Evolutionary conservation across 2,888 invertebrate genomes (phyloP).

Genomic region (Dynastes tityus): DNA sequence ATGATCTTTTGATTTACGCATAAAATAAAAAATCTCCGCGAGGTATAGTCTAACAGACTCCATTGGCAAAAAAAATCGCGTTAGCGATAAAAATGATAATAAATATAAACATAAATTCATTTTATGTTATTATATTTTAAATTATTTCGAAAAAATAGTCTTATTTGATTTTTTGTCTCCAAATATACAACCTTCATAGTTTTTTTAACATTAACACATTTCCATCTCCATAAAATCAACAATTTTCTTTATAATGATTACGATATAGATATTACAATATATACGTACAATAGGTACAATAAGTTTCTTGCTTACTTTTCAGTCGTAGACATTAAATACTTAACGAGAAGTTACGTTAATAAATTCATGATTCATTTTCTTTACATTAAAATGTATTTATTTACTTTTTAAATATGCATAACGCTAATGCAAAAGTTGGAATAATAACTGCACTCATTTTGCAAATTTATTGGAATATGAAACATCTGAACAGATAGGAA

Average conservation of each 20-base stretch:
- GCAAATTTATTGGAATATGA: too few relatives aligned
- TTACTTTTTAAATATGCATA: too few relatives aligned
- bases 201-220: neutral
- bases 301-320: neutral
- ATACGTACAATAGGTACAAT: conserved; percentile 4
- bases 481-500: too few relatives aligned
- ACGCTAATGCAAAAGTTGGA: too few relatives aligned
- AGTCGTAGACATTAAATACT: neutral
- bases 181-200: too few relatives aligned
- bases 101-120: neutral
- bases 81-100: neutral
- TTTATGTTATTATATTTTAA: too few relatives aligned
- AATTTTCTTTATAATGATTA: neutral
- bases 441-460: too few relatives aligned
- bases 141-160: too few relatives aligned
- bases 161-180: too few relatives aligned
- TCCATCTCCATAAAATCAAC: neutral
- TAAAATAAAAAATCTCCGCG: neutral
- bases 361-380: conserved; percentile 11
- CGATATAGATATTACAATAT: conserved; percentile 1
- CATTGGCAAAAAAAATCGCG: neutral
- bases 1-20: neutral
- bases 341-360: neutral
- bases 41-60: conserved; percentile 45
- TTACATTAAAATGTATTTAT: too few relatives aligned